Conservation (phyloP, 2,113 vertebrate genomes). For the Alexandromys fortis region DNA sequence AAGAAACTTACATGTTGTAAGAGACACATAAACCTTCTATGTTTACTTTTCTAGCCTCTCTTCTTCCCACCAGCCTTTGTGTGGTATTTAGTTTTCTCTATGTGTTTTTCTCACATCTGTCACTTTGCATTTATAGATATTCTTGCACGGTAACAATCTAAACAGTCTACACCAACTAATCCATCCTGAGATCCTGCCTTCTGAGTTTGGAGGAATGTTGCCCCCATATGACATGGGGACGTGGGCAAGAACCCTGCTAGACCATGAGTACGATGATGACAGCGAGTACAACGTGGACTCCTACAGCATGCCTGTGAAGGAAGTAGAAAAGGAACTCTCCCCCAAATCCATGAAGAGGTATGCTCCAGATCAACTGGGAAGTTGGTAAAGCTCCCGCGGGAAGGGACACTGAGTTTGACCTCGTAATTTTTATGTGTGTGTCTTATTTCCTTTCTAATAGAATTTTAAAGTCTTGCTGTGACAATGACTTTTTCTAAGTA, state of each 20-base stretch:
- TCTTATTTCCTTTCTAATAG: neutral
- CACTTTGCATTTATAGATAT: slow-evolving; percentile 89
- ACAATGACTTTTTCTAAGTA: neutral
- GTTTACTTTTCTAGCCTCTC: neutral
- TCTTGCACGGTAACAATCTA: slow-evolving; percentile 98
- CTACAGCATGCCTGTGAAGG: slow-evolving; percentile 92
- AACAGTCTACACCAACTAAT: slow-evolving; percentile 98
- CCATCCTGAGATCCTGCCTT: slow-evolving; percentile 97
- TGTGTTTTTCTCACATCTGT: neutral
- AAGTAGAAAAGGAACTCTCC: slow-evolving; percentile 94
- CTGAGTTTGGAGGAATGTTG: slow-evolving; percentile 98
- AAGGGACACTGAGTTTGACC: neutral
- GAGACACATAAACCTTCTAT: neutral
- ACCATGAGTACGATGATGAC: slow-evolving; percentile 99
- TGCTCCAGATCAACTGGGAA: slow-evolving; percentile 72
- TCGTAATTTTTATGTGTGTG: neutral
- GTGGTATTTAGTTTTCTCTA: slow-evolving; percentile 2
- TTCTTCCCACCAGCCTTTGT: neutral
- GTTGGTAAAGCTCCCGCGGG: slow-evolving; percentile 59
- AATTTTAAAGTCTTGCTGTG: neutral
- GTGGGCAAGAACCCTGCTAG: slow-evolving; percentile 97
- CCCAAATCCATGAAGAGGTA: slow-evolving; percentile 99
- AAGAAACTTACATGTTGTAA: neutral
- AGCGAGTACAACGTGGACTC: slow-evolving; percentile 93
- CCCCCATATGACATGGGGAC: slow-evolving; percentile 99